Base-by-base conservation (phyloP, 2,113 vertebrate genomes). In the Gadus macrocephalus region DNA sequence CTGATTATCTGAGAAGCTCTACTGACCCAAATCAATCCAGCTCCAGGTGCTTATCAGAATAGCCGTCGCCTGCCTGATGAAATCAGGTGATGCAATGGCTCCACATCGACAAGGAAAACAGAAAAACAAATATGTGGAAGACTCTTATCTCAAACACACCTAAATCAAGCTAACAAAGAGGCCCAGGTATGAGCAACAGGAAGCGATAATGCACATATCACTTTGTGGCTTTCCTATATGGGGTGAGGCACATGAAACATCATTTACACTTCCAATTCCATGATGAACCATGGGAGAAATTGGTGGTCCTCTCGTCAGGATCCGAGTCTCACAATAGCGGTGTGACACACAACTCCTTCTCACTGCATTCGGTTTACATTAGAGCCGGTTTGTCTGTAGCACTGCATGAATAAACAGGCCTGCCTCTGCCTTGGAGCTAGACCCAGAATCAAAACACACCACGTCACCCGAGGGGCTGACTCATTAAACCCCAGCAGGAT, bases 341-440 rank as follows among this genome's bases (percentile, higher is more conserved):
- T 79, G 80, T 88, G 70, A 67, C 74, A 79, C 19, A 56, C 4
- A 64, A 53, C 55, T 68, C 35, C 63, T 14, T 49, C 42, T 49
- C 42, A 49, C 12, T 67, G 53, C 16, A 9, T 28, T 28, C 8
- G 31, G 73, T 77, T 4, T 75, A 82, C 79, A 83, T 71, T 80
- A 71, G 62, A 73, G 63, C 11, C 15, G 2, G 31, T 77, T 72
- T 77, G 49, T 79, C 59, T 38, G 6, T 15, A 67, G 69, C 59
- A 49, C 9, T 27, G 55, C 25, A 2, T 65, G 73, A 76, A 74
- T 59, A 59, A 80, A 78, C 71, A 75, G 67, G 78, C 83, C 81
- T 77, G 15, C 84, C 80, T 82, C 75, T 74, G 55, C 80, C 70
- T 85, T 71, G 28, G 67, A 62, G 49, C 56, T 7, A 19, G 35